Evolutionary conservation across 2,888 invertebrate species (phyloP).

Genomic region (Diaprepes abbreviatus): DNA sequence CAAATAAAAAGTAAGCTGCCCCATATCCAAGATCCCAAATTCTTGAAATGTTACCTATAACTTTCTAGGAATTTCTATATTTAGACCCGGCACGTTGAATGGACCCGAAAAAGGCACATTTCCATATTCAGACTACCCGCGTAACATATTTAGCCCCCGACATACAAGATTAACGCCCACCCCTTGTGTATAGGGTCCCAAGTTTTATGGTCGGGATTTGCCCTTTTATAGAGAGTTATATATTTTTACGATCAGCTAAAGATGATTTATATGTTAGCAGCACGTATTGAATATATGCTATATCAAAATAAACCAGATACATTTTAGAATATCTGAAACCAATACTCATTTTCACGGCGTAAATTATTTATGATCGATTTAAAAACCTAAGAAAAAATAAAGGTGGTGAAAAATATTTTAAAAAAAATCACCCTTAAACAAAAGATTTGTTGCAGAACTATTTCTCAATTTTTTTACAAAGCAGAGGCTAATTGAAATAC

Average conservation of each 20-base stretch:
- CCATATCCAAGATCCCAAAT: neutral
- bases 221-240: constrained; percentile 47
- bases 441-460: too few relatives aligned
- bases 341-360: constrained; percentile 8
- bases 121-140: constrained; percentile 25
- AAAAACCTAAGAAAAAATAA: too few relatives aligned
- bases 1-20: constrained; percentile 1
- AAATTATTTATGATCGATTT: constrained; percentile 19
- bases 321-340: constrained; percentile 18
- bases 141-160: constrained; percentile 38
- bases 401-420: too few relatives aligned
- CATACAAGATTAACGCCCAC: constrained; percentile 41
- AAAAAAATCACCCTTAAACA: too few relatives aligned
- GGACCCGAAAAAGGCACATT: constrained; percentile 21
- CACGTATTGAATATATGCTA: constrained; percentile 44
- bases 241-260: constrained; percentile 47
- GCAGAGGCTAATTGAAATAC: too few relatives aligned
- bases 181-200: constrained; percentile 37
- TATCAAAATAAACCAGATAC: constrained; percentile 29
- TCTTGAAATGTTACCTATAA: constrained; percentile 2
- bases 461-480: too few relatives aligned
- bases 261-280: constrained; percentile 43
- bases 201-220: constrained; percentile 45
- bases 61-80: constrained; percentile 12
- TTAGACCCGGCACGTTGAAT: constrained; percentile 8